Conservation (phyloP, 2,888 invertebrate species). For the Nemotelus pantherinus region DNA sequence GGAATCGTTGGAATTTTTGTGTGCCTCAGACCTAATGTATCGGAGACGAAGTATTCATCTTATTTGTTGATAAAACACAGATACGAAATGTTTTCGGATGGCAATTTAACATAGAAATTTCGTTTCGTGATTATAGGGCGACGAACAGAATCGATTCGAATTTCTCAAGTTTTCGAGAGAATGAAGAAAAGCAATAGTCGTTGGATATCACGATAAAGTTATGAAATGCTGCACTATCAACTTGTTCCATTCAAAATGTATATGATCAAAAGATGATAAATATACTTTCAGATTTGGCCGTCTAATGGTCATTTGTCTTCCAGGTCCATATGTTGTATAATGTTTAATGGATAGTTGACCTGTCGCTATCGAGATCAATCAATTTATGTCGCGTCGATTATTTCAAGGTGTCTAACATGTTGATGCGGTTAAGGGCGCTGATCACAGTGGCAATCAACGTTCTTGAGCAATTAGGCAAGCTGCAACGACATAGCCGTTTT, state of each 20-base stretch:
- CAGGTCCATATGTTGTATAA: neutral
- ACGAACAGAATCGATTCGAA: too few relatives aligned
- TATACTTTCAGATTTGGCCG: slow-evolving; percentile 16
- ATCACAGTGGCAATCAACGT: too few relatives aligned
- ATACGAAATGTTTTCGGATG: neutral
- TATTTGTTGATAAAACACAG: slow-evolving; percentile 1
- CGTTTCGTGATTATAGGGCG: neutral
- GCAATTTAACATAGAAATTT: neutral
- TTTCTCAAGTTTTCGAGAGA: too few relatives aligned
- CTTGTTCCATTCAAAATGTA: slow-evolving; percentile 9
- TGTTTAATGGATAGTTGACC: slow-evolving; percentile 11
- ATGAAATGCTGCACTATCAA: slow-evolving; percentile 29
- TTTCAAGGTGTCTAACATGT: neutral
- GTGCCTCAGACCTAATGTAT: neutral
- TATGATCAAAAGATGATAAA: slow-evolving; percentile 21
- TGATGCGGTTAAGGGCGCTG: too few relatives aligned
- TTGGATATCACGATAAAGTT: neutral
- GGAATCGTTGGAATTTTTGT: slow-evolving; percentile 22
- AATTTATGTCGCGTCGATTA: slow-evolving; percentile 27
- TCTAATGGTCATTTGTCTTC: slow-evolving; percentile 28
- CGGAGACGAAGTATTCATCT: slow-evolving; percentile 3
- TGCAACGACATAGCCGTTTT: too few relatives aligned
- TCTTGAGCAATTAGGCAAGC: too few relatives aligned
- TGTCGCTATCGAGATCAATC: slow-evolving; percentile 27
- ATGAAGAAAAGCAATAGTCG: too few relatives aligned